Conservation (phyloP, 2,888 invertebrate species). For the Hecatera dysodea region DNA sequence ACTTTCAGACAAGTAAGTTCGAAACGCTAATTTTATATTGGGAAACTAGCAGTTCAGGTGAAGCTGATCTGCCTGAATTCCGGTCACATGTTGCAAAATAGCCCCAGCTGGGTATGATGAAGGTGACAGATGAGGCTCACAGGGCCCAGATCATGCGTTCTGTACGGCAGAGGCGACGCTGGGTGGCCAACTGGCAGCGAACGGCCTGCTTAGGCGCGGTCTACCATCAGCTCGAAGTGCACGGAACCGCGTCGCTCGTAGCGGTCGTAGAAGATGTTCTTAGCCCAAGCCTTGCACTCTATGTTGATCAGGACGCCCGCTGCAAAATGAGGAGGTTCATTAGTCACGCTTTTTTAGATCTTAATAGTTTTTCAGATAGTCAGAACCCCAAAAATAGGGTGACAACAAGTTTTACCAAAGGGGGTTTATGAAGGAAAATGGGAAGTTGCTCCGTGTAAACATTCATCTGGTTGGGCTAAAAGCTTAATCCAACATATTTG, state of each 20-base stretch:
- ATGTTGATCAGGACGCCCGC: slow-evolving; percentile 97
- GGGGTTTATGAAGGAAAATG: too few relatives aligned
- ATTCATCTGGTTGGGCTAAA: too few relatives aligned
- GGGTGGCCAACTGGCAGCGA: slow-evolving; percentile 57
- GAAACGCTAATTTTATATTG: slow-evolving; percentile 21
- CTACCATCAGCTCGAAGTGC: slow-evolving; percentile 98
- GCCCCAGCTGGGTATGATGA: slow-evolving; percentile 19
- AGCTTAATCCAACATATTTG: neutral
- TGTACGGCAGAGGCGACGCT: slow-evolving; percentile 36
- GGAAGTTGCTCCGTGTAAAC: too few relatives aligned
- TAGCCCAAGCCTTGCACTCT: slow-evolving; percentile 98
- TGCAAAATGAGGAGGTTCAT: slow-evolving; percentile 74
- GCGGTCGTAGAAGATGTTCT: slow-evolving; percentile 96
- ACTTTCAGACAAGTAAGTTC: slow-evolving; percentile 13
- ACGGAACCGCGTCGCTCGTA: slow-evolving; percentile 97
- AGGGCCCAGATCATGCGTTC: slow-evolving; percentile 15
- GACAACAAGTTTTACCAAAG: too few relatives aligned
- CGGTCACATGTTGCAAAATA: slow-evolving; percentile 16
- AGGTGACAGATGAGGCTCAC: slow-evolving; percentile 6
- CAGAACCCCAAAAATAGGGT: too few relatives aligned
- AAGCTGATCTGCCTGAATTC: slow-evolving; percentile 18
- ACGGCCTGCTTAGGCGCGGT: slow-evolving; percentile 87
- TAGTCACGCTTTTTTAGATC: neutral
- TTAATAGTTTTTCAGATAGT: neutral
- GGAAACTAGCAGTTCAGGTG: slow-evolving; percentile 14